Conservation (phyloP, 1,140 invertebrate genomes). For the Cyrtorhinus lividipennis region DNA sequence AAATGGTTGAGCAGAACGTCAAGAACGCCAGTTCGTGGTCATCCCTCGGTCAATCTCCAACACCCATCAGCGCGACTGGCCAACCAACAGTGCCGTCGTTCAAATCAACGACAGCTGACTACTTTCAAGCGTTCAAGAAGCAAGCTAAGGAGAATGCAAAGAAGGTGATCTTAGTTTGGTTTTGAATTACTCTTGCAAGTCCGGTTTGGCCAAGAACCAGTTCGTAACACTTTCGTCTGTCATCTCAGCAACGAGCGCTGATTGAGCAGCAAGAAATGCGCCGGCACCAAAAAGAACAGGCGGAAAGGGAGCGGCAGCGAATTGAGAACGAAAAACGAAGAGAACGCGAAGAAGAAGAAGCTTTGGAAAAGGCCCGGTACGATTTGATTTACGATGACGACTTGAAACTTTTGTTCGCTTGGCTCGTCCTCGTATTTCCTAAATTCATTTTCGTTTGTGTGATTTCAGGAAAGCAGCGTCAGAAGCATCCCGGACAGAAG, state of each 20-base stretch:
- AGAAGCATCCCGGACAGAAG: conserved; percentile 31
- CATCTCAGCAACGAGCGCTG: conserved; percentile 63
- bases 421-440: too few species aligned
- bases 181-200: too few species aligned
- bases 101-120: conserved; percentile 32
- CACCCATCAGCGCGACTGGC: conserved; percentile 33
- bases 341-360: conserved; percentile 65
- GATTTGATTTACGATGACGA: too few species aligned
- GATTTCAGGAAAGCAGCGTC: conserved; percentile 8
- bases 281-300: conserved; percentile 63
- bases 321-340: conserved; percentile 63
- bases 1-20: conserved; percentile 35
- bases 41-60: conserved; percentile 65
- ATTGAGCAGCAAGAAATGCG: conserved; percentile 67
- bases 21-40: conserved; percentile 90
- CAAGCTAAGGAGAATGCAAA: conserved; percentile 90
- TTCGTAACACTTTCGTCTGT: too few species aligned
- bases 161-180: too few species aligned
- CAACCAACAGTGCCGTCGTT: conserved; percentile 25
- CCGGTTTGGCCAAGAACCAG: too few species aligned
- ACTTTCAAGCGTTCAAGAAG: conserved; percentile 77
- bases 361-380: conserved; percentile 49
- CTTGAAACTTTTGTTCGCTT: too few species aligned
- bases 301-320: conserved; percentile 60
- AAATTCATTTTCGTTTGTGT: too few species aligned